Conservation (phyloP, 2,888 invertebrate species). For the Amiota mariae region DNA sequence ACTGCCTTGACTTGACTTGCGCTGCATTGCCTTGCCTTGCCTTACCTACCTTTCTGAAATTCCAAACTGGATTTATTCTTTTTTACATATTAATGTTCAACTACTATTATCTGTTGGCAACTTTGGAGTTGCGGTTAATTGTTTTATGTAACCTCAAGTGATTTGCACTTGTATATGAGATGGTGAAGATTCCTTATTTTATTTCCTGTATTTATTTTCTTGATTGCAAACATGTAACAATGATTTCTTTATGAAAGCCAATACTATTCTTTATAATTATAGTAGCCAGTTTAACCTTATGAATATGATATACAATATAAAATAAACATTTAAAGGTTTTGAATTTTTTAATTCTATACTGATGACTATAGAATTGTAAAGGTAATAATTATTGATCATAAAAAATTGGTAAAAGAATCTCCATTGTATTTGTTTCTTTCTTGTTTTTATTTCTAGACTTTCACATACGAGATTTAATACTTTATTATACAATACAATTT, state of each 20-base stretch:
- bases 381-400: not conserved
- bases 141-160: constrained; percentile 19
- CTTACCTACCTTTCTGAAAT: too few species aligned
- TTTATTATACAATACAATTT: not conserved
- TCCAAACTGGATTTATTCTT: not conserved
- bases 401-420: not conserved
- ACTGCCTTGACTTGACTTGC: too few species aligned
- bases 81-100: too few species aligned
- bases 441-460: too few species aligned
- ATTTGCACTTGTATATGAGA: constrained; percentile 11
- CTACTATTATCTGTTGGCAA: not conserved
- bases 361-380: not conserved
- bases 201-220: not conserved
- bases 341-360: too few species aligned
- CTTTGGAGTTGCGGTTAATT: constrained; percentile 14
- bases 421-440: too few species aligned
- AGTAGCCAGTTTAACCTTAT: not conserved
- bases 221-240: not conserved
- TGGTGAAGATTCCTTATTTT: constrained; percentile 11
- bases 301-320: not conserved
- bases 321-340: not conserved
- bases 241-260: too few species aligned
- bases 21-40: too few species aligned
- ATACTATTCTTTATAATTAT: too few species aligned
- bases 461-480: not conserved